These are phyloP conservation scores for Bombyx huttoni DNA, from an alignment of 2,888 invertebrate genomes.

Conservation along the genomic window DNA sequence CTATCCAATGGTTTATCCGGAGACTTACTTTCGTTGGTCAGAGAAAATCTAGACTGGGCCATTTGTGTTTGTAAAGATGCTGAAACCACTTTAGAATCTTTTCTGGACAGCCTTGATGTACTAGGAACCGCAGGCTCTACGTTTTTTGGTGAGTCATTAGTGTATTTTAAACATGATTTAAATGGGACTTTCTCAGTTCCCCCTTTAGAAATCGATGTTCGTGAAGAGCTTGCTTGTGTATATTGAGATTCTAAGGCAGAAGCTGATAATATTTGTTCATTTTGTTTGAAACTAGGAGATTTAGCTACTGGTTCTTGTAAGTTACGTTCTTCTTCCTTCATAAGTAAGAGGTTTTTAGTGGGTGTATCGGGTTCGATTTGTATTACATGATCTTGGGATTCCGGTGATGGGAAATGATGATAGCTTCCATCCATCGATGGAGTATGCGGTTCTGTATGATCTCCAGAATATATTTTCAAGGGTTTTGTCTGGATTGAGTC, in stretches of 20 bases:
- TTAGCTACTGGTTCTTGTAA: constrained; percentile 52
- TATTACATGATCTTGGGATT: constrained; percentile 35
- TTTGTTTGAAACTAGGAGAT: constrained; percentile 28
- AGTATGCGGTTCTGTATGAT: constrained; percentile 38
- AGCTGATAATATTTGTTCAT: constrained; percentile 53
- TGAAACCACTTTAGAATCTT: constrained; percentile 3
- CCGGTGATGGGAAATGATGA: constrained; percentile 36
- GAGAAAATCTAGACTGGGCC: constrained; percentile 24
- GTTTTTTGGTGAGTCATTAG: background rate
- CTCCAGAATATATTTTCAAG: constrained; percentile 39
- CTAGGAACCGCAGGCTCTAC: background rate
- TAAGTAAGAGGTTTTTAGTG: constrained; percentile 39
- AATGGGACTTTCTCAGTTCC: background rate
- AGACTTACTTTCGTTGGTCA: constrained; percentile 13
- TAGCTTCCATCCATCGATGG: constrained; percentile 8
- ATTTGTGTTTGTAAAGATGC: constrained; percentile 10
- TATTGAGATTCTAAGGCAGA: constrained; percentile 39
- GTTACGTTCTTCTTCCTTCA: constrained; percentile 39
- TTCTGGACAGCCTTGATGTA: background rate
- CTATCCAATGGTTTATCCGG: constrained; percentile 2
- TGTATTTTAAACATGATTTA: background rate
- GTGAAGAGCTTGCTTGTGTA: constrained; percentile 18
- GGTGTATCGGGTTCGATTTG: constrained; percentile 50
- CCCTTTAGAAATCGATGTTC: background rate
- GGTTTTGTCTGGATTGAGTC: constrained; percentile 40